Conservation (phyloP, 2,888 invertebrate species). For the Meganola albula region DNA sequence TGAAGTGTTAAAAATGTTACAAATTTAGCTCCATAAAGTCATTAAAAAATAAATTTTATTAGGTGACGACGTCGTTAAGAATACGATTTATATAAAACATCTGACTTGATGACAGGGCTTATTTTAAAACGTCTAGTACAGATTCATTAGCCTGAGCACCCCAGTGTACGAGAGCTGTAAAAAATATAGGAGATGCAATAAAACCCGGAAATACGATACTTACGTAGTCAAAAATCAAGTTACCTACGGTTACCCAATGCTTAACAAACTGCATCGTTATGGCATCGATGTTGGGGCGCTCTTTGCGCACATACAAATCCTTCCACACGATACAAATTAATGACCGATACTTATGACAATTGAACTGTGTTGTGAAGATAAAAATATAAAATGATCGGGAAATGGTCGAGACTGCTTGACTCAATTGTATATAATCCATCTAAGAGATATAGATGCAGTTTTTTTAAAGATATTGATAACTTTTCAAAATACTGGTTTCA, state of each 20-base stretch:
- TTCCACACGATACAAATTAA: too few relatives aligned
- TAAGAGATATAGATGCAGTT: too few relatives aligned
- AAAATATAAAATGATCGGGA: too few relatives aligned
- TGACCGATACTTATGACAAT: too few relatives aligned
- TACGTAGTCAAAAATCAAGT: conserved; percentile 17
- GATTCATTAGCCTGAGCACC: conserved; percentile 42
- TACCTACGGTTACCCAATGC: conserved; percentile 9
- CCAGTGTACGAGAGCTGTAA: conserved; percentile 28
- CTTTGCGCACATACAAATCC: too few relatives aligned
- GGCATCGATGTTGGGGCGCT: too few relatives aligned
- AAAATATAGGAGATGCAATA: conserved; percentile 33
- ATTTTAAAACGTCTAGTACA: conserved; percentile 50
- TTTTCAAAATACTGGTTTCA: too few relatives aligned
- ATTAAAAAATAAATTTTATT: conserved; percentile 64
- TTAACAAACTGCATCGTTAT: background rate
- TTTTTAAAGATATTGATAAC: too few relatives aligned
- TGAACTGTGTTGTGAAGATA: too few relatives aligned
- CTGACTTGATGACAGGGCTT: conserved; percentile 55
- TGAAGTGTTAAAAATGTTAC: conserved; percentile 47
- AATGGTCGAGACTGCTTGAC: too few relatives aligned
- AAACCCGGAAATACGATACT: conserved; percentile 21
- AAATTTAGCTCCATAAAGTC: conserved; percentile 45
- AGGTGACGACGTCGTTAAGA: conserved; percentile 58
- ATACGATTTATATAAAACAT: conserved; percentile 59
- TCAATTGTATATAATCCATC: too few relatives aligned